Evolutionary conservation across 2,888 invertebrate genomes (phyloP).

Genomic region (Cacoxenus indagator): DNA sequence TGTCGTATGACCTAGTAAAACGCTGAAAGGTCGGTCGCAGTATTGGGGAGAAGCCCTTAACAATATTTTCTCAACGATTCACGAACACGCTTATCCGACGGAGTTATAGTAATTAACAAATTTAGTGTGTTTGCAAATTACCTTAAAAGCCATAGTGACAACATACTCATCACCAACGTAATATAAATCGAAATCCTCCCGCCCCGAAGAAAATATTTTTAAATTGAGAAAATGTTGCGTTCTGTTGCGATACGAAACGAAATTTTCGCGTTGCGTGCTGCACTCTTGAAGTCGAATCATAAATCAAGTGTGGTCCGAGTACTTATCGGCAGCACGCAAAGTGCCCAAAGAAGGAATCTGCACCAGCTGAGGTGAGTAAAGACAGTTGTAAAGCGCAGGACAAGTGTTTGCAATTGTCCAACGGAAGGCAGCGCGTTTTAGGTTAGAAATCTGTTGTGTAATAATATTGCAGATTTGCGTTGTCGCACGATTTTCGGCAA

Average conservation of each 20-base stretch:
- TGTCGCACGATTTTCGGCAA: conserved; percentile 20
- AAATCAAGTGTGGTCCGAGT: conserved; percentile 50
- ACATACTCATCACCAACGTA: too few relatives aligned
- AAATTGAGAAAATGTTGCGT: conserved; percentile 77
- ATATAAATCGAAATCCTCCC: too few relatives aligned
- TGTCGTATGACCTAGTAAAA: conserved; percentile 48
- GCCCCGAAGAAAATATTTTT: too few relatives aligned
- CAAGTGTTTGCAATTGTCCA: background rate
- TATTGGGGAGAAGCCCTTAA: conserved; percentile 17
- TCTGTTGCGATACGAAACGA: conserved; percentile 80
- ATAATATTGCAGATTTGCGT: conserved; percentile 53
- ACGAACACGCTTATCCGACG: conserved; percentile 26
- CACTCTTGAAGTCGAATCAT: conserved; percentile 73
- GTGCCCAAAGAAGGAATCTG: conserved; percentile 42
- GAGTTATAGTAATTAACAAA: too few relatives aligned
- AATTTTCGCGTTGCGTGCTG: conserved; percentile 73
- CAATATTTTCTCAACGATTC: conserved; percentile 28
- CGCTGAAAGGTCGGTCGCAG: conserved; percentile 53
- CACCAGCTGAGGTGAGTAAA: conserved; percentile 58
- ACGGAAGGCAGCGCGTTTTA: conserved; percentile 49
- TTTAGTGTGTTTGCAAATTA: too few relatives aligned
- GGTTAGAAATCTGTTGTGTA: conserved; percentile 71
- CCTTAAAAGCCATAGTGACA: too few relatives aligned
- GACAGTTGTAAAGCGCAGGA: background rate
- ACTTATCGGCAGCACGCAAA: conserved; percentile 51